These are phyloP conservation scores for Chlamydotis undulata DNA, from an alignment of 2,113 vertebrate species.

Conservation along the genomic window DNA sequence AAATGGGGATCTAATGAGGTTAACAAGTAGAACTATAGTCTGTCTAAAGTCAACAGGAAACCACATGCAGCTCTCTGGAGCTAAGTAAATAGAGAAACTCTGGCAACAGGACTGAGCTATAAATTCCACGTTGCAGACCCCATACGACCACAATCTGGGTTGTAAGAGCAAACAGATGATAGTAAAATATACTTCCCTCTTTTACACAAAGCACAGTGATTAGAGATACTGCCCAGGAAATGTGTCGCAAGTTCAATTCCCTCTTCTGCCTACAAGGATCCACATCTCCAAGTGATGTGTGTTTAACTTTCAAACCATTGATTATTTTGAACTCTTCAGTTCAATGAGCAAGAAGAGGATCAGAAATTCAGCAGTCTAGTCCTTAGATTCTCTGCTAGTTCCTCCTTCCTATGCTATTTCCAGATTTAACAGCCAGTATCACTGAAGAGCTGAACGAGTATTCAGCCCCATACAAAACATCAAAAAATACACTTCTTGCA, in stretches of 20 bases:
- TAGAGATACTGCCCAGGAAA: not conserved
- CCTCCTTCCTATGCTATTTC: not conserved
- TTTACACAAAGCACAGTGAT: not conserved
- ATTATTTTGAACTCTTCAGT: not conserved
- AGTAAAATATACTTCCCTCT: not conserved
- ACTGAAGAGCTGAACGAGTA: not conserved
- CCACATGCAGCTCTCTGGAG: not conserved
- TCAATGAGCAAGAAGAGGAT: not conserved
- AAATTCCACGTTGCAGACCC: not conserved
- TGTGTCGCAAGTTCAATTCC: not conserved
- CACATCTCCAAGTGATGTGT: not conserved
- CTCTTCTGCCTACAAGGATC: not conserved
- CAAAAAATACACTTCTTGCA: not conserved
- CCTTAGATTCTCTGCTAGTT: not conserved
- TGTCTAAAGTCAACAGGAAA: not conserved
- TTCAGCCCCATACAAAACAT: not conserved
- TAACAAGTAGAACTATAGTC: not conserved
- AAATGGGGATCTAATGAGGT: not conserved
- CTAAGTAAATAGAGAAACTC: not conserved
- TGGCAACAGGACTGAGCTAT: not conserved
- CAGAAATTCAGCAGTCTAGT: not conserved
- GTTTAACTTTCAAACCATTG: not conserved
- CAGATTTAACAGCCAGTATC: not conserved
- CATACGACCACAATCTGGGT: not conserved
- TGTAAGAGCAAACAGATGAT: rapidly evolving